Conservation (phyloP, 2,888 invertebrate genomes). For the Agrotis ipsilon region DNA sequence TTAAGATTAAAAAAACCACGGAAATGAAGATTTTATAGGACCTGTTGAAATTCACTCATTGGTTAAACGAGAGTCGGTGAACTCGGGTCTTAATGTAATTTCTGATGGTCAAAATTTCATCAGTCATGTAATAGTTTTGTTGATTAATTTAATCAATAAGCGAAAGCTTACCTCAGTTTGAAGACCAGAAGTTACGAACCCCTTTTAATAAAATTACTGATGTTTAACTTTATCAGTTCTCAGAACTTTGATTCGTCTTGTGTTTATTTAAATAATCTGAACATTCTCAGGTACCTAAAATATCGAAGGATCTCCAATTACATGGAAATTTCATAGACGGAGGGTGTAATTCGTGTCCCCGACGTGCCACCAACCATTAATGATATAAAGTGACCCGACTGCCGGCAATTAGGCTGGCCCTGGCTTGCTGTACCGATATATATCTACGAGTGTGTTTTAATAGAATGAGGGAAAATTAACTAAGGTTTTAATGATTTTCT, state of each 20-base stretch:
- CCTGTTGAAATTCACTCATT: too few species aligned
- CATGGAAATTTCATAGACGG: conserved; percentile 80
- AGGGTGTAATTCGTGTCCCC: conserved; percentile 67
- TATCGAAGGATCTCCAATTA: conserved; percentile 77
- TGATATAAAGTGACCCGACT: conserved; percentile 72
- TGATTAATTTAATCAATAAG: neutral
- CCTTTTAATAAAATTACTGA: neutral
- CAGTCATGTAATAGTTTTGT: neutral
- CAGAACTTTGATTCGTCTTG: neutral
- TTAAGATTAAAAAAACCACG: too few species aligned
- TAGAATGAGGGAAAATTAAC: conserved; percentile 16
- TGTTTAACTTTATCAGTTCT: neutral
- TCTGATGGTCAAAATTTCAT: too few species aligned
- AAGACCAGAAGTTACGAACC: neutral
- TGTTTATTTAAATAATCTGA: conserved; percentile 35
- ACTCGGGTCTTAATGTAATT: too few species aligned
- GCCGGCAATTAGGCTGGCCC: conserved; percentile 57
- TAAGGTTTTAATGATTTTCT: conserved; percentile 13
- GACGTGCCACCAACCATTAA: conserved; percentile 71
- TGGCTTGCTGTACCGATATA: conserved; percentile 32
- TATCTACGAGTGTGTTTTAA: conserved; percentile 20
- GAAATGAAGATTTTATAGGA: too few species aligned
- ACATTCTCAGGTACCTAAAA: conserved; percentile 44
- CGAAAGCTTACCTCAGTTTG: neutral
- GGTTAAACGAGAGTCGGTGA: too few species aligned